These are phyloP conservation scores for Eledona agricola DNA, from an alignment of 2,888 invertebrate species.

Conservation along the genomic window DNA sequence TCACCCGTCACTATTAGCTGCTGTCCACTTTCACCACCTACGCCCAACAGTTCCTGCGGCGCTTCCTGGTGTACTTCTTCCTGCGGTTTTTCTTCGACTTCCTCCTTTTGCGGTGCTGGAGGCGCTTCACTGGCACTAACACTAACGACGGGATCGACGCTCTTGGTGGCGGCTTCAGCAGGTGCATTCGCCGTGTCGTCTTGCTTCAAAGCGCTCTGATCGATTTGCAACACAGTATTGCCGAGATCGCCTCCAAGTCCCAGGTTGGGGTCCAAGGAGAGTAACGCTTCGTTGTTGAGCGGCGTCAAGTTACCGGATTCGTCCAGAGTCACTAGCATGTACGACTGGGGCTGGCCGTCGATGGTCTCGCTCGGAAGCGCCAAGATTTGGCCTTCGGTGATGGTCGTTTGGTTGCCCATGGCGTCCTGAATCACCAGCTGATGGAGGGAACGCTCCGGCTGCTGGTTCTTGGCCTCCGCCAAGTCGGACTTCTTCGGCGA, in stretches of 20 bases:
- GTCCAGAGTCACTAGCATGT: constrained; percentile 77
- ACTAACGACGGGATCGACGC: not conserved
- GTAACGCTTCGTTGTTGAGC: constrained; percentile 74
- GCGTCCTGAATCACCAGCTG: constrained; percentile 62
- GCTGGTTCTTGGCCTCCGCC: constrained; percentile 21
- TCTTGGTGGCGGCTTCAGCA: constrained; percentile 16
- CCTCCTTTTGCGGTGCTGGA: not conserved
- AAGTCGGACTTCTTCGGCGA: constrained; percentile 46
- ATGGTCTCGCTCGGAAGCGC: constrained; percentile 78
- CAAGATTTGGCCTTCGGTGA: constrained; percentile 72
- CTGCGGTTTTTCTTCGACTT: too few species aligned
- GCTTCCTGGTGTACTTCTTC: too few species aligned
- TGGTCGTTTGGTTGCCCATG: constrained; percentile 60
- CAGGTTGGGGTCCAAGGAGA: constrained; percentile 66
- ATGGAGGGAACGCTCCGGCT: constrained; percentile 50
- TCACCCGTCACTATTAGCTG: constrained; percentile 62
- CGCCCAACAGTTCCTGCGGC: not conserved
- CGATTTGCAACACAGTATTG: constrained; percentile 66
- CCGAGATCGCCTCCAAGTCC: constrained; percentile 63
- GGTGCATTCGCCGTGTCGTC: constrained; percentile 9
- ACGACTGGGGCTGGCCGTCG: constrained; percentile 76
- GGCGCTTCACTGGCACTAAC: not conserved
- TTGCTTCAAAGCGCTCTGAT: constrained; percentile 55
- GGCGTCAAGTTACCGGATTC: constrained; percentile 76
- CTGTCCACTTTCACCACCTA: constrained; percentile 45